A percentile compares a stretch with the other conserved stretches of the same genome.
phyloP scores from a whole-genome alignment of 2,113 vertebrate genomes.

The Apeltes quadracus region DNA sequence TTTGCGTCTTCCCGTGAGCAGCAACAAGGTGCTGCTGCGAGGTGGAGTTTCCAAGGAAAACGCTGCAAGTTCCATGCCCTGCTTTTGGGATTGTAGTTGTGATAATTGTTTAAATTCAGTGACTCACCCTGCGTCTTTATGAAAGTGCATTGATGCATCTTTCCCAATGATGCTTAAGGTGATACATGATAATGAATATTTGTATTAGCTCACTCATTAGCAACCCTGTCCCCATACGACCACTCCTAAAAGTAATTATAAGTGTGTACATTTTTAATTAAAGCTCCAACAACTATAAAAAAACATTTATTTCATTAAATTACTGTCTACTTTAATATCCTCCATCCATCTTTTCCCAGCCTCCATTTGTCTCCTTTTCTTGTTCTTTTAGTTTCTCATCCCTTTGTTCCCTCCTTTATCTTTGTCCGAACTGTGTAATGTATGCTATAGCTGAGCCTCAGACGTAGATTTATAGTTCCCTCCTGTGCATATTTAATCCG shows the following conservation, averaged over 20 bases:
- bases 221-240: slow-evolving; percentile 15
- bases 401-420: slow-evolving; percentile 3
- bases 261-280: slow-evolving; percentile 36
- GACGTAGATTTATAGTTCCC: slow-evolving; percentile 48
- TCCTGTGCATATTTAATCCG: slow-evolving; percentile 63
- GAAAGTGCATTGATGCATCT: slow-evolving; percentile 31
- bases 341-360: not conserved
- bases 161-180: slow-evolving; percentile 23
- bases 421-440: slow-evolving; percentile 22
- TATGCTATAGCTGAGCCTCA: slow-evolving; percentile 24
- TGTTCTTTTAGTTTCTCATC: not conserved
- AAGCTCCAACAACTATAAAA: not conserved
- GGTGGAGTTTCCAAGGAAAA: not conserved
- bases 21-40: not conserved
- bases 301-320: not conserved
- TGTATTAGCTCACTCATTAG: slow-evolving; percentile 32
- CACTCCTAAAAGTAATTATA: slow-evolving; percentile 1
- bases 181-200: slow-evolving; percentile 33
- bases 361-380: slow-evolving; percentile 4
- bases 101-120: slow-evolving; percentile 4
- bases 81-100: not conserved
- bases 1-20: not conserved
- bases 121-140: slow-evolving; percentile 6
- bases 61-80: not conserved
- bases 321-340: not conserved